Evolutionary conservation across 23 tunicate genomes (phyloP).

Genomic region (Trididemnum clinides): DNA sequence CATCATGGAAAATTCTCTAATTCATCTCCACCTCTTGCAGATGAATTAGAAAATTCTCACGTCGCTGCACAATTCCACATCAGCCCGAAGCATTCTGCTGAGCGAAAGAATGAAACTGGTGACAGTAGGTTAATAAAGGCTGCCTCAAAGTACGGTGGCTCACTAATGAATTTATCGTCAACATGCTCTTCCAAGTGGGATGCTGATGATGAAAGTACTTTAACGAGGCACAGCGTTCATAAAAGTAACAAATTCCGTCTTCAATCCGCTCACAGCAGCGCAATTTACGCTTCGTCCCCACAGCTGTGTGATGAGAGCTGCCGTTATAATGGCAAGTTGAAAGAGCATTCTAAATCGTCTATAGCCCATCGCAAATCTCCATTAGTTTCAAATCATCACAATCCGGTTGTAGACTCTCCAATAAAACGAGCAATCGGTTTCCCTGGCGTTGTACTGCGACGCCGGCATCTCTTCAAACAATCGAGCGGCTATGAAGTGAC

Average conservation of each 20-base stretch:
- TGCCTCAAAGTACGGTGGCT: too few species aligned
- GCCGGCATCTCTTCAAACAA: slow-evolving; percentile 46
- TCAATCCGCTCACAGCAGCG: not conserved
- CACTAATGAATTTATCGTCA: not conserved
- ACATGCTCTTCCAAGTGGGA: not conserved
- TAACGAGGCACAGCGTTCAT: not conserved
- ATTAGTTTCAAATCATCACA: not conserved
- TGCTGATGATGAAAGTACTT: not conserved
- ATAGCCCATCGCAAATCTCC: not conserved
- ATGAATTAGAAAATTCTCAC: not conserved
- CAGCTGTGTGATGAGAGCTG: slow-evolving; percentile 5
- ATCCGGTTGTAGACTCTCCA: slow-evolving; percentile 60
- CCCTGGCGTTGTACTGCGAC: slow-evolving; percentile 81
- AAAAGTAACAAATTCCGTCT: not conserved
- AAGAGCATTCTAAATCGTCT: not conserved
- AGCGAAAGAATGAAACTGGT: too few species aligned
- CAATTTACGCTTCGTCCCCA: slow-evolving; percentile 20
- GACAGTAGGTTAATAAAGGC: too few species aligned
- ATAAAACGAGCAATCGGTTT: slow-evolving; percentile 86
- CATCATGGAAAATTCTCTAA: too few species aligned
- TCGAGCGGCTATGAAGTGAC: not conserved
- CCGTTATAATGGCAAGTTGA: not conserved
- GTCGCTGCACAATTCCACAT: not conserved
- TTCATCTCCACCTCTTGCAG: not conserved
- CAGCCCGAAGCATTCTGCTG: not conserved